Conservation (phyloP, 2,797 vertebrate species). For the Aeoliscus strigatus region DNA sequence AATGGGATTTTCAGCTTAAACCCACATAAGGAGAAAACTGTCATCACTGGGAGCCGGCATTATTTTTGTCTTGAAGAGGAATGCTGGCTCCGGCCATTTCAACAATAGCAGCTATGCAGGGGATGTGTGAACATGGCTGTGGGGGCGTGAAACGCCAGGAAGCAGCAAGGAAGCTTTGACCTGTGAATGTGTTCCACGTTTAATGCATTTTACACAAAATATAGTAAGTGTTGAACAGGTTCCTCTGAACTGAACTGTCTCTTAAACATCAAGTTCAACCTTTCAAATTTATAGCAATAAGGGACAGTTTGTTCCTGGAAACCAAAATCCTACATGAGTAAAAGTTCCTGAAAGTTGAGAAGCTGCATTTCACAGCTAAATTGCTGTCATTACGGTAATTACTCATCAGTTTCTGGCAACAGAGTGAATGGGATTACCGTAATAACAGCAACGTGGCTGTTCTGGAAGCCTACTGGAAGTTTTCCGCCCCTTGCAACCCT, state of each 20-base stretch:
- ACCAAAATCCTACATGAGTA: no score
- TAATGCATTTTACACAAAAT: no score
- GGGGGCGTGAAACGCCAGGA: constrained; percentile 32
- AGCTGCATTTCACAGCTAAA: no score
- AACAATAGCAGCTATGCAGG: constrained; percentile 50
- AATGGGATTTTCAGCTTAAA: constrained; percentile 75
- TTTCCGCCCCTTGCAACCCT: constrained; percentile 8
- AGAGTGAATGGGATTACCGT: no score
- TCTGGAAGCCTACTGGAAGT: no score
- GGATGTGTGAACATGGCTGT: constrained; percentile 35
- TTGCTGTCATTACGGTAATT: no score
- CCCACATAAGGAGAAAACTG: constrained; percentile 66
- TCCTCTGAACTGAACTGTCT: constrained; percentile 17
- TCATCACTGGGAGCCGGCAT: constrained; percentile 58
- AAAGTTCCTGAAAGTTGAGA: no score
- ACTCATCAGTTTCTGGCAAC: no score
- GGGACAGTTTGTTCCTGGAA: no score
- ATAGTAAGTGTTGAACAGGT: no score
- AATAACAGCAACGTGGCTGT: no score
- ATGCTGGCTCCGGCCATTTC: constrained; percentile 40
- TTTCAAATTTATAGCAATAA: not conserved
- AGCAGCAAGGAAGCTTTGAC: constrained; percentile 33
- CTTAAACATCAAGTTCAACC: constrained; percentile 5
- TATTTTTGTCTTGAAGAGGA: constrained; percentile 59
- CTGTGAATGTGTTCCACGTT: constrained; percentile 29